Conservation (phyloP, 2,797 vertebrate species). For the Notolabrus celidotus region DNA sequence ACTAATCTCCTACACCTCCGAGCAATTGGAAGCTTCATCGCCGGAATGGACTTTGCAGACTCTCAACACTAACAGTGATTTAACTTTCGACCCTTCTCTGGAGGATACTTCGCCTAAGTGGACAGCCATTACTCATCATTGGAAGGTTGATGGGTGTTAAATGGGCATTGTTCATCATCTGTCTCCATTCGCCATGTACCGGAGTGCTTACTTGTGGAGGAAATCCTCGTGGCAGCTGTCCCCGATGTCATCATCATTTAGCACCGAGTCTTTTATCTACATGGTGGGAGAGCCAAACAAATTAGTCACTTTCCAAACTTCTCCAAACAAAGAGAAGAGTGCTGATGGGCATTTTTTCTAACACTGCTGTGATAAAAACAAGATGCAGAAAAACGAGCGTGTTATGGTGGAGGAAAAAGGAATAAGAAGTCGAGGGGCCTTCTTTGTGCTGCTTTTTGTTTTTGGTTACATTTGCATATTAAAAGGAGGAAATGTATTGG, state of each 20-base stretch:
- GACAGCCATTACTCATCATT: conserved; percentile 71
- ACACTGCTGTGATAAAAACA: not conserved
- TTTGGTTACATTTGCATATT: conserved; percentile 42
- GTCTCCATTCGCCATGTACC: conserved; percentile 54
- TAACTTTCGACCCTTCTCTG: conserved; percentile 46
- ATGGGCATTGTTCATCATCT: conserved; percentile 68
- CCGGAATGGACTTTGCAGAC: conserved; percentile 42
- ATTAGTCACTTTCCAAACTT: conserved; percentile 46
- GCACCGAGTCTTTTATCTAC: conserved; percentile 95
- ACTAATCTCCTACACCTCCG: conserved; percentile 29
- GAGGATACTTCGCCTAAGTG: conserved; percentile 56
- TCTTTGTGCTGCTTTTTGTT: conserved; percentile 3
- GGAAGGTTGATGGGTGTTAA: conserved; percentile 72
- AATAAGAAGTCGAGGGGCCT: conserved; percentile 7
- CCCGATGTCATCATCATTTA: conserved; percentile 98
- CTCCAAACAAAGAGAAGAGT: conserved; percentile 43
- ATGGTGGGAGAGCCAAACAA: conserved; percentile 58
- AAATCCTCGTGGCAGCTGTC: conserved; percentile 99
- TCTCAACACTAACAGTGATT: conserved; percentile 41
- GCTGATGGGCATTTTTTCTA: conserved; percentile 36
- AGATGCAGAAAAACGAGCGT: not conserved
- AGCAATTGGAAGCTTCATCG: conserved; percentile 27
- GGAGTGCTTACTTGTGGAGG: conserved; percentile 92
- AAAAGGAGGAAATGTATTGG: conserved; percentile 32
- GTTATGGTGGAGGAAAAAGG: conserved; percentile 6